These are phyloP conservation scores for Psittacara wagleri DNA, from an alignment of 2,113 vertebrate genomes.

Conservation along the genomic window DNA sequence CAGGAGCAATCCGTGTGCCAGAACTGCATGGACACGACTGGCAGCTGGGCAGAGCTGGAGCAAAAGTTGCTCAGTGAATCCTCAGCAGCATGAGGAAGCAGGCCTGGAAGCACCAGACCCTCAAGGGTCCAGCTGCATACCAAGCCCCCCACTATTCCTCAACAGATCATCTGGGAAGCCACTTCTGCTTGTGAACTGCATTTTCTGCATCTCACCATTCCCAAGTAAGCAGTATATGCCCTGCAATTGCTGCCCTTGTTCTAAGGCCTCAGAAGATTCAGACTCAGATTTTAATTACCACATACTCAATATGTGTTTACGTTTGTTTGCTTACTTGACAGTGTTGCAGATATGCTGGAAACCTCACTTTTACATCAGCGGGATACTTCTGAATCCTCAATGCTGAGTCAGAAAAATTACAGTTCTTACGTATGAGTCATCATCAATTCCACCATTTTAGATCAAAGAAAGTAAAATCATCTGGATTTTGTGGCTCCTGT, in stretches of 20 bases:
- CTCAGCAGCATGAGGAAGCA: neutral
- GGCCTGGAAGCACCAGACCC: neutral
- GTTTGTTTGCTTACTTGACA: neutral
- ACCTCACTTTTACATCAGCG: neutral
- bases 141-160: neutral
- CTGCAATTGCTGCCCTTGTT: neutral
- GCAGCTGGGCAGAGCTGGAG: neutral
- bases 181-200: neutral
- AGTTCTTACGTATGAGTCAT: neutral
- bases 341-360: slow-evolving; percentile 1
- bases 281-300: neutral
- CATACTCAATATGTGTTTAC: neutral
- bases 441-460: neutral
- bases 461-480: slow-evolving; percentile 20
- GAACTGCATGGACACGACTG: neutral
- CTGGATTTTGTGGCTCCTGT: neutral
- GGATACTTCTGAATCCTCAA: neutral
- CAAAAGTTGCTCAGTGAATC: neutral
- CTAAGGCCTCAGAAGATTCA: neutral
- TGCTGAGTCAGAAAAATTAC: slow-evolving; percentile 1
- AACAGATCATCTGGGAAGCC: neutral
- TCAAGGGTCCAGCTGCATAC: neutral
- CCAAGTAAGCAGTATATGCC: neutral
- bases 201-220: neutral
- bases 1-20: neutral